phyloP scores from a whole-genome alignment of 1,140 invertebrate species.

The Caligus rogercresseyi region DNA sequence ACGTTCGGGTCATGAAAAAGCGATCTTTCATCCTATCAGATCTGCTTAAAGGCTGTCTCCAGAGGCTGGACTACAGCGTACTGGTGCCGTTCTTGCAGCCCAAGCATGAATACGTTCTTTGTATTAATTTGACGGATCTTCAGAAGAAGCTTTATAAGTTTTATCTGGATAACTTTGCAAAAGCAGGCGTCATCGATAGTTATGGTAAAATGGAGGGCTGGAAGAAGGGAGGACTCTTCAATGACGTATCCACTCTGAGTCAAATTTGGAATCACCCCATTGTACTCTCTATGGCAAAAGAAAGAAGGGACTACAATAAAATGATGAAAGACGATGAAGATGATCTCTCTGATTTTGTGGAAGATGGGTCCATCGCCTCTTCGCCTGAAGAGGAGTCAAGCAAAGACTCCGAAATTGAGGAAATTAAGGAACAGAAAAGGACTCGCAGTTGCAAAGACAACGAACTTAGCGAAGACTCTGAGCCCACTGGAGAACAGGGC shows the following conservation, averaged over 20 bases:
- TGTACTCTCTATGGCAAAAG: slow-evolving; percentile 47
- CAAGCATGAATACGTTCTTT: slow-evolving; percentile 87
- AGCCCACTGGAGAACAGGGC: slow-evolving; percentile 25
- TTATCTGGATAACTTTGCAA: slow-evolving; percentile 36
- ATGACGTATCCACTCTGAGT: slow-evolving; percentile 66
- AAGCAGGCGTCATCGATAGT: slow-evolving; percentile 26
- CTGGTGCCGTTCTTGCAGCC: slow-evolving; percentile 76
- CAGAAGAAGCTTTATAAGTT: slow-evolving; percentile 71
- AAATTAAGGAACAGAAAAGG: not conserved
- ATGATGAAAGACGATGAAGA: slow-evolving; percentile 23
- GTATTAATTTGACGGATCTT: slow-evolving; percentile 56
- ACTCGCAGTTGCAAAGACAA: not conserved
- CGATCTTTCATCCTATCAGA: slow-evolving; percentile 81
- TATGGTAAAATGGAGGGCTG: slow-evolving; percentile 25
- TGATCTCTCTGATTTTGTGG: slow-evolving; percentile 27
- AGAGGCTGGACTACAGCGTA: slow-evolving; percentile 78
- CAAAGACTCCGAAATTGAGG: slow-evolving; percentile 20
- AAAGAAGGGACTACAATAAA: slow-evolving; percentile 35
- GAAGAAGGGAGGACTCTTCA: slow-evolving; percentile 42
- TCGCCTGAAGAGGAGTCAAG: slow-evolving; percentile 18
- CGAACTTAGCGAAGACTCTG: too few relatives aligned
- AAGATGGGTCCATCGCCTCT: slow-evolving; percentile 24
- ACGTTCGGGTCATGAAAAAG: slow-evolving; percentile 85
- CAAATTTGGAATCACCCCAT: slow-evolving; percentile 87
- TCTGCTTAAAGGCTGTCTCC: slow-evolving; percentile 46